Base-by-base conservation (phyloP, 2,113 vertebrate genomes). In the Setophaga petechia region DNA sequence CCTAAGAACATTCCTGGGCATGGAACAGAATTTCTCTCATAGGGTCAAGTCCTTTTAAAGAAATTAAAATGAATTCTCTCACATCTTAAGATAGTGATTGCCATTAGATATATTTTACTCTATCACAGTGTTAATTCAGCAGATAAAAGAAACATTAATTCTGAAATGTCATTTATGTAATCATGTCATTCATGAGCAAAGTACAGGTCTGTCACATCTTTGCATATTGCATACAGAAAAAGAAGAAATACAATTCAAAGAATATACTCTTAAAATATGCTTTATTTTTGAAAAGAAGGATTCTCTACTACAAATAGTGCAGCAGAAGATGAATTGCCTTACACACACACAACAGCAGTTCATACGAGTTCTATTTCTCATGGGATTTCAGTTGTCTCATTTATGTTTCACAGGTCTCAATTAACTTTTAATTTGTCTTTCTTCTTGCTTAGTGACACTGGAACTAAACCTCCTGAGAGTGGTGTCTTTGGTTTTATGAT, bases 401-500 rank as follows among this genome's bases (percentile, higher is more conserved):
- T 86, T 86, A 22, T n/a, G 18, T 87, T 84, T 92, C 80, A 93
- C 3, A 3, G 21, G 41, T 44, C 31, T 84, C 59, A 71, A 57
- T 31, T 89, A 66, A 73, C 27, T 76, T 96, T 69, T 84, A 28
- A 72, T 85, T 94, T 90, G 35, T 96, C 65, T 94, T 77, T 89
- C 66, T 92, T 96, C 82, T 76, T 95, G 44, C 86, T 87, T 83
- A 99, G 99, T 49, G 99, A 99, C 78, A 99, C 99, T 54, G 99
- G 98, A 84, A 98, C 98, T 28, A 97, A 91, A 14, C 98, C 99
- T 67, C 99, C 99, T 3, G 99, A 99, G 93, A 99, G 99, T 39
- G 98, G 99, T 55, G 96, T 99, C 59, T 99, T 99, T 96, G 98
- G 99, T 41, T 97, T 99, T 96, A 99, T 99, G 99, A 98, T 99